phyloP scores from a whole-genome alignment of 2,113 vertebrate species.

The Silurus meridionalis region DNA sequence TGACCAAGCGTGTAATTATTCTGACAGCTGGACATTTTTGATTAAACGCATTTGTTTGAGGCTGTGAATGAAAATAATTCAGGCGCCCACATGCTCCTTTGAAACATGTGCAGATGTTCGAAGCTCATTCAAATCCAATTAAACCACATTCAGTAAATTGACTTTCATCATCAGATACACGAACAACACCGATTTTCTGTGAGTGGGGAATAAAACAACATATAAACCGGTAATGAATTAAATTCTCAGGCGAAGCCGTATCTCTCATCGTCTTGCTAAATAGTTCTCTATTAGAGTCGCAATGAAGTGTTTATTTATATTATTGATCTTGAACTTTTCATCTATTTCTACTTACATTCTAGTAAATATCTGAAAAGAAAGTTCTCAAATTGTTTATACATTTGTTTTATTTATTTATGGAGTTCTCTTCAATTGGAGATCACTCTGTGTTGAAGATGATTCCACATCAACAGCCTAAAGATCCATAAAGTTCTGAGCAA shows the following conservation, averaged over 20 bases:
- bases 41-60: constrained; percentile 68
- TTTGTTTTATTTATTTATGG: no score
- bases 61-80: constrained; percentile 35
- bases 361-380: neutral
- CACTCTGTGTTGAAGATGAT: no score
- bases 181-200: neutral
- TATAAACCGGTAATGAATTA: constrained; percentile 25
- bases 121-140: constrained; percentile 44
- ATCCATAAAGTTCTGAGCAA: no score
- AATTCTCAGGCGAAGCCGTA: constrained; percentile 4
- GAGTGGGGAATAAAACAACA: constrained; percentile 20
- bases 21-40: constrained; percentile 72
- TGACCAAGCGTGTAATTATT: constrained; percentile 72
- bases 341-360: neutral
- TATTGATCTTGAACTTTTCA: no score
- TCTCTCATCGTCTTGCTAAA: neutral
- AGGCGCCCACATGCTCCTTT: constrained; percentile 13
- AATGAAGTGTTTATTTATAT: neutral
- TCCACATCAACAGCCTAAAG: no score
- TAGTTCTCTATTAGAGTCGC: neutral
- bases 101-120: constrained; percentile 16
- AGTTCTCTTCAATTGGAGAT: no score
- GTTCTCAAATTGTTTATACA: no score
- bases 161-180: constrained; percentile 17
- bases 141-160: constrained; percentile 20